Base-by-base conservation (phyloP, 2,888 invertebrate genomes). In the Subacronicta megacephala region DNA sequence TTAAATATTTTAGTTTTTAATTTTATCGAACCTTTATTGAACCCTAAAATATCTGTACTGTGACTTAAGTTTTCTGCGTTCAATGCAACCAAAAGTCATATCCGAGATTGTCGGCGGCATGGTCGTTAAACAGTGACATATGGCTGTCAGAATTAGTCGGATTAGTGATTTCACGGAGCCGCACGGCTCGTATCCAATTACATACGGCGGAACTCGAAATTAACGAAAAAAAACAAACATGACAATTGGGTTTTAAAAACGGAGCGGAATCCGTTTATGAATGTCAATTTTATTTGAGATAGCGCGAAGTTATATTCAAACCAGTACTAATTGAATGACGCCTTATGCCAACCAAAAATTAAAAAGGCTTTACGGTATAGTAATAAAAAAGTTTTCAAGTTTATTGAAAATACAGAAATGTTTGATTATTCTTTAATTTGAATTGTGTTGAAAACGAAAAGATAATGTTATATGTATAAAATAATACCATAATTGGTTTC, bases 131-230 rank as follows among this genome's bases (percentile, higher is more conserved):
- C 77, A 85, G 85, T 93, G 92, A 94, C 94, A 93, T 94, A 93
- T 93, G 92, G 92, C 89, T 92, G 93, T 93, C 93, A 92, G 89
- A 93, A 93, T 93, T 93, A 93, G 92, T 87, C 87, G 90, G 93
- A 93, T 94, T 94, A 93, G 92, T 93, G 90, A 93, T 94, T 93
- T 93, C 89, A 93, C 91, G 92, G 92, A 81, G 89, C 85, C 75
- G 76, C 85, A 81, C 87, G 84, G 77, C 85, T 82, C 84, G 93
- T 80, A 88, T 93, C 93, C 92, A 93, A 93, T 94, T 93, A 93
- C 87, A 65, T 26, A 62, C 72, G 78, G 85, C 86, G 89, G 88
- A 91, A 89, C 90, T 84, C 74, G 79, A 81, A 87, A 86, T 89
- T 84, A 86, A 82, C 72, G 72, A 16, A 71, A 91, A 92, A 62